Evolutionary conservation across 37 sponge, comb jelly and placozoan species (phyloP).

Genomic region (Aphrocallistes beatrix): DNA sequence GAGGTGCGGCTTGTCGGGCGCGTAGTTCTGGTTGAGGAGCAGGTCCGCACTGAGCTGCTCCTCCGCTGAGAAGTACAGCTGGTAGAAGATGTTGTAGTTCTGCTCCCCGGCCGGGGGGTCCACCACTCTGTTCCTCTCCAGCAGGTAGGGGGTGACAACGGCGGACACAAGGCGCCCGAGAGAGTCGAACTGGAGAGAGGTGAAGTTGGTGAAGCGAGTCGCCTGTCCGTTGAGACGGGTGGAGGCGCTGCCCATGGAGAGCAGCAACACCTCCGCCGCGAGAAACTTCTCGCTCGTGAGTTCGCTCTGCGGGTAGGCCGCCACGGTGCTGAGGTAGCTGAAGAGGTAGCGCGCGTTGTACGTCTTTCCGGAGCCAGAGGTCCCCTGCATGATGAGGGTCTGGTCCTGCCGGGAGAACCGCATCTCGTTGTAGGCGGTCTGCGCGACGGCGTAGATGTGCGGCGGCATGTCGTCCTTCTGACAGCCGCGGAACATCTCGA

Average conservation of each 20-base stretch:
- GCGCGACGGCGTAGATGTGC: conserved; percentile 84
- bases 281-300: conserved; percentile 66
- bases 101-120: conserved; percentile 58
- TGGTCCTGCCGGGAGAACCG: conserved; percentile 66
- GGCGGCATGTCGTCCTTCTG: conserved; percentile 87
- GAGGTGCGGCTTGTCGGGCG: conserved; percentile 30
- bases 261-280: conserved; percentile 77
- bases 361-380: conserved; percentile 87
- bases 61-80: conserved; percentile 76
- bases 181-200: conserved; percentile 85
- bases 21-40: neutral
- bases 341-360: conserved; percentile 70
- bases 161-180: conserved; percentile 60
- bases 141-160: conserved; percentile 44
- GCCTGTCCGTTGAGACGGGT: conserved; percentile 82
- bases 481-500: conserved; percentile 80
- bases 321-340: conserved; percentile 64
- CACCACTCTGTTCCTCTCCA: conserved; percentile 81
- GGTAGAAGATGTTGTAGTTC: conserved; percentile 88
- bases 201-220: conserved; percentile 72
- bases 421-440: conserved; percentile 85
- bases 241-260: conserved; percentile 76
- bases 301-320: conserved; percentile 22
- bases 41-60: conserved; percentile 40
- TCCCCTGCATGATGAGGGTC: conserved; percentile 80